Base-by-base conservation (phyloP, 2,888 invertebrate genomes). In the Icerya purchasi region DNA sequence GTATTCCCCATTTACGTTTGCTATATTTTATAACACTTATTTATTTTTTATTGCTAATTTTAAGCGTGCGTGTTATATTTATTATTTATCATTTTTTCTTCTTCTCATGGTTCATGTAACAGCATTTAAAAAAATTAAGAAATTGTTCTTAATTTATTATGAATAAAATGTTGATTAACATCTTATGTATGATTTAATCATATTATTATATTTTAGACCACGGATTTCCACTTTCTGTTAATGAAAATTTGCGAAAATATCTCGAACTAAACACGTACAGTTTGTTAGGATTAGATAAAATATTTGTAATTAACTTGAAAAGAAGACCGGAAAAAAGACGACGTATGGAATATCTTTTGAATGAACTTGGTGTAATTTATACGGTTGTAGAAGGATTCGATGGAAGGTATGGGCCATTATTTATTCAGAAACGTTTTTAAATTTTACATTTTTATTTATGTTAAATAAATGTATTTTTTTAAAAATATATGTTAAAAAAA, bases 231-330 rank as follows among this genome's bases (percentile, higher is more conserved):
- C 65, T 75, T 50, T 66, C 68, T 1, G 62, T 74, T 22, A 69
- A 67, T 53, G 65, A 66, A 20, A 63, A 64, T 59, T 64, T 72
- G 61, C 64, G 66, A 62, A 63, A 67, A 60, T 74, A 70, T 61
- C 67, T 72, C 2, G 63, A 50, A 36, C 10, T 53, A 22, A 22
- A 50, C 22, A 22, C 5, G 14, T 59, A 53, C 24, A 49, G 82
- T 66, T 83, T 78, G 60, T 73, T 86, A 52, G 81, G 80, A 0
- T 79, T 89, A 64, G 83, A 86, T 69, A 77, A 83, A 68, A 81
- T 96, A 57, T 98, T 82, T 69, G 81, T 97, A 81, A 94, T 98
- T 19, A 99, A 98, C 73, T 74, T 98, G 62, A 75, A 81, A 63
- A 75, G 97, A 60, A 76, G 98, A 59, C 78, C 80, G 0, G 89